Evolutionary conservation across 2,888 invertebrate genomes (phyloP).

Genomic region (Drosophila gaucha): DNA sequence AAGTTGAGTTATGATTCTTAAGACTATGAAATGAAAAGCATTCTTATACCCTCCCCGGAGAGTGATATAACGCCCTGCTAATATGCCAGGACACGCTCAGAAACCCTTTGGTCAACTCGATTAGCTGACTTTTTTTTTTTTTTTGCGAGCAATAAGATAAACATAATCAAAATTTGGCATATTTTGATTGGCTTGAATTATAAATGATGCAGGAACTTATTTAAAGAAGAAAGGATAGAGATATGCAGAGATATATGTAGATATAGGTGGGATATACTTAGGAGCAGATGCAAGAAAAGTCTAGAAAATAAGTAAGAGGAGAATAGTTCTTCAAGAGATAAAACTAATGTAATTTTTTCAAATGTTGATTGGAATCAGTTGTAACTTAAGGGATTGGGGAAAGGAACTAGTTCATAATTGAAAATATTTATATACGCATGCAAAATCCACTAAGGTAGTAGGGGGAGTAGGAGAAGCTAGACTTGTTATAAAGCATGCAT

Average conservation of each 20-base stretch:
- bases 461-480: neutral
- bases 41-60: constrained; percentile 35
- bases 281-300: neutral
- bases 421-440: neutral
- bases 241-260: neutral
- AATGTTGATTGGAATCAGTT: too few species aligned
- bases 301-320: neutral
- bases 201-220: constrained; percentile 22
- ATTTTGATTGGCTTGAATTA: constrained; percentile 12
- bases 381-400: too few species aligned
- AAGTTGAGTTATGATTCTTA: constrained; percentile 64
- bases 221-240: neutral
- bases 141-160: constrained; percentile 30
- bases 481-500: too few species aligned
- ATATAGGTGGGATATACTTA: neutral
- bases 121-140: constrained; percentile 23
- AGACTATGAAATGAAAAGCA: constrained; percentile 25
- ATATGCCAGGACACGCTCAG: constrained; percentile 65
- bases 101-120: constrained; percentile 63
- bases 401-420: neutral
- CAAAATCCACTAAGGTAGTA: neutral
- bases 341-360: too few species aligned
- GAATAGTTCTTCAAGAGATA: neutral
- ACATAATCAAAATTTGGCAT: constrained; percentile 41
- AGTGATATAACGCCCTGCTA: constrained; percentile 38